Evolutionary conservation across 2,113 vertebrate species (phyloP), one percentile per base, ranked within the genome.

Genomic region (Aphelocoma coerulescens): DNA sequence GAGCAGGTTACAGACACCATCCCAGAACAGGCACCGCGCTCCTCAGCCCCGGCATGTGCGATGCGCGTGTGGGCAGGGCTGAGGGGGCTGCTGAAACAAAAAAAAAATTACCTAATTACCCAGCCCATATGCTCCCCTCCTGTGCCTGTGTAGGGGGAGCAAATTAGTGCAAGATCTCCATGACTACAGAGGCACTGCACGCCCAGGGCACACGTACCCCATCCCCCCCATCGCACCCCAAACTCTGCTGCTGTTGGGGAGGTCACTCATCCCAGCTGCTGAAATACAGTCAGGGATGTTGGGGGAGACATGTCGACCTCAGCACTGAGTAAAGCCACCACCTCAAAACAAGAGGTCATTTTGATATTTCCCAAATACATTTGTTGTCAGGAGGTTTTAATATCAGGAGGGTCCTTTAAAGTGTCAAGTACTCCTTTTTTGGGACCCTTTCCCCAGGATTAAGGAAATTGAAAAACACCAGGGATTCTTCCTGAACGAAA

Each of bases 31-130:
- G n/a, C 88, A 37, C 91, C 1, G 1, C 0, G 1, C 21, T 87
- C 91, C 61, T 76, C 59, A 24, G 83, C 68, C 85, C 75, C 6
- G 7, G 69, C 39, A 27, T 82, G 71, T 16, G 41, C 2, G 4
- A 57, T 2, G 2, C 0, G 4, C 63, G 52, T 88, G 93, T 95
- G 86, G 91, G 93, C 61, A 89, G 82, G 75, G 76, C 91, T 95
- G 94, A 95, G 95, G 88, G 86, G 95, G 84, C 65, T 92, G 92
- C 91, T 84, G 73, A 88, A 94, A 93, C 78, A 85, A 69, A 82
- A 74, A 82, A 74, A 93, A 84, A 75, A n/a, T 41, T 5, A 80
- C 74, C 67, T 78, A 90, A 97, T 92, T 95, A 91, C 58, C 68
- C 54, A 4, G 67, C 87, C 93, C 92, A 90, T 94, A 92, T 96